Evolutionary conservation across 2,888 invertebrate species (phyloP).

Genomic region (Eristalis tenax): DNA sequence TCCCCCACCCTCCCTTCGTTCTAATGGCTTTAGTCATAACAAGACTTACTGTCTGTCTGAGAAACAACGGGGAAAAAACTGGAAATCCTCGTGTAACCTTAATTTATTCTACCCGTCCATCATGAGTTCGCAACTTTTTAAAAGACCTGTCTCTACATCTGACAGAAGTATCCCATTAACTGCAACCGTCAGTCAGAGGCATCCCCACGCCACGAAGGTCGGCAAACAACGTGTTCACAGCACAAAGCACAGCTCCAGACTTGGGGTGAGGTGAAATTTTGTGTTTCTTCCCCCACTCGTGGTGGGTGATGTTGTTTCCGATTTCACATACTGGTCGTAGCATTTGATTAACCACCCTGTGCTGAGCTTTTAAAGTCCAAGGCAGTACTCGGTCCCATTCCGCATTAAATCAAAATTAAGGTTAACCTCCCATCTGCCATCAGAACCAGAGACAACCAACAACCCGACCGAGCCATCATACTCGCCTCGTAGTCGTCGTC

Average conservation of each 20-base stretch:
- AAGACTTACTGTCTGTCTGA: background rate
- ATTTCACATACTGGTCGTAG: conserved; percentile 28
- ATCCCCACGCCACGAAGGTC: background rate
- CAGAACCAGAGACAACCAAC: conserved; percentile 39
- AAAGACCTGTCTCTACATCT: conserved; percentile 10
- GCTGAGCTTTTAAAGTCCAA: conserved; percentile 40
- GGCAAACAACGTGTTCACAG: background rate
- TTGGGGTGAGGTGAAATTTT: background rate
- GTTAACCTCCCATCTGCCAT: conserved; percentile 59
- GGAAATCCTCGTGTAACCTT: background rate
- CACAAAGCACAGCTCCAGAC: background rate
- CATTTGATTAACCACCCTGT: conserved; percentile 47
- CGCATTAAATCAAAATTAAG: conserved; percentile 69
- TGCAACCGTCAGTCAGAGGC: conserved; percentile 43
- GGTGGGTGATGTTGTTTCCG: background rate
- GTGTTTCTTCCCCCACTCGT: background rate
- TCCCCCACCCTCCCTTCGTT: background rate
- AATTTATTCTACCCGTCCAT: conserved; percentile 8
- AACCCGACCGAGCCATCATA: conserved; percentile 46
- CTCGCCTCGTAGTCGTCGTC: background rate
- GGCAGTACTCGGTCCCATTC: background rate
- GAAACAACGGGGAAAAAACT: background rate
- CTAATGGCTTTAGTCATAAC: background rate
- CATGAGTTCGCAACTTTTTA: conserved; percentile 4
- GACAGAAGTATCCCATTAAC: conserved; percentile 36